These are phyloP conservation scores for Sinopyrophorus schimmeli DNA, from an alignment of 2,888 invertebrate species.

Conservation along the genomic window DNA sequence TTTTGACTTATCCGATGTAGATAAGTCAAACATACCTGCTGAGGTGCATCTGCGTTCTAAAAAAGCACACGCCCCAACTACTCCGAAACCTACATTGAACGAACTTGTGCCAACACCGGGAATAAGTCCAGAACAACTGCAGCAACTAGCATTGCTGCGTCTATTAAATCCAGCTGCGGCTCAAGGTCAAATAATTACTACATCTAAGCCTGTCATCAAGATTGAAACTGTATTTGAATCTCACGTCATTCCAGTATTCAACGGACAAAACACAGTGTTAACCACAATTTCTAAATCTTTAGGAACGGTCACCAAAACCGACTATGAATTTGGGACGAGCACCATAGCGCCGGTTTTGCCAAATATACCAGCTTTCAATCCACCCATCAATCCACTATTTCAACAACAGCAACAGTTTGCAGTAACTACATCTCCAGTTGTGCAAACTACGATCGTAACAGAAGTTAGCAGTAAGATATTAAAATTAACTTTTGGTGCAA, in stretches of 20 bases:
- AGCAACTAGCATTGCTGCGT: slow-evolving; percentile 73
- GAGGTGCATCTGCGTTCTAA: slow-evolving; percentile 59
- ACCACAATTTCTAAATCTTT: slow-evolving; percentile 78
- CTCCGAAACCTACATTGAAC: slow-evolving; percentile 41
- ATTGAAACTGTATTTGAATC: slow-evolving; percentile 81
- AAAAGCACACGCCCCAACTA: slow-evolving; percentile 52
- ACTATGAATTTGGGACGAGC: slow-evolving; percentile 76
- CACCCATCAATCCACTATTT: slow-evolving; percentile 59
- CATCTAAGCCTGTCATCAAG: slow-evolving; percentile 75
- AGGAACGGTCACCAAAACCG: slow-evolving; percentile 77
- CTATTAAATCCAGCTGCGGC: slow-evolving; percentile 70
- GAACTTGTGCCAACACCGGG: slow-evolving; percentile 55
- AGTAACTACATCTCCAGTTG: slow-evolving; percentile 77
- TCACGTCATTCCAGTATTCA: slow-evolving; percentile 77
- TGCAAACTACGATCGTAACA: slow-evolving; percentile 77
- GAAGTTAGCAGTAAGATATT: slow-evolving; percentile 80
- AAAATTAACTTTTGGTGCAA: slow-evolving; percentile 88
- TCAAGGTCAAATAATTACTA: slow-evolving; percentile 73
- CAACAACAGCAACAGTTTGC: slow-evolving; percentile 70
- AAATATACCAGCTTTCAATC: slow-evolving; percentile 46
- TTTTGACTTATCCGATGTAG: slow-evolving; percentile 71
- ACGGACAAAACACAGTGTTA: slow-evolving; percentile 73
- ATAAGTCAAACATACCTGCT: slow-evolving; percentile 61
- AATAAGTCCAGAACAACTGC: slow-evolving; percentile 71
- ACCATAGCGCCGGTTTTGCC: slow-evolving; percentile 61